phyloP scores from a whole-genome alignment of 2,797 vertebrate genomes.

The Catamblyrhynchus diadema region DNA sequence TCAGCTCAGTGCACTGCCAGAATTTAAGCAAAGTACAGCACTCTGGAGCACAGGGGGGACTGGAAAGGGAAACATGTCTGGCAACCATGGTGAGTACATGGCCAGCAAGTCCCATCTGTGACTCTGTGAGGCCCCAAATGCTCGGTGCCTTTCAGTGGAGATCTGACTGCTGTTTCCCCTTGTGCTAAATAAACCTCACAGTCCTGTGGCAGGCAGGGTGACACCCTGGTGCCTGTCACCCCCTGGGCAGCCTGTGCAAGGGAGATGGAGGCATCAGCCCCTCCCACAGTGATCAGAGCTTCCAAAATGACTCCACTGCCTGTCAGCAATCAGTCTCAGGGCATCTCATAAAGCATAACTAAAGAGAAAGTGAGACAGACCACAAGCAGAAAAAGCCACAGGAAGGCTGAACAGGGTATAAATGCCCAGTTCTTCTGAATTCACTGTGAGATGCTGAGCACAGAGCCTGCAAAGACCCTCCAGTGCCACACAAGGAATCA shows the following conservation, averaged over 20 bases:
- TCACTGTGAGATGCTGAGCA: background rate
- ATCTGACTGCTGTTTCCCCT: background rate
- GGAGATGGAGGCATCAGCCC: background rate
- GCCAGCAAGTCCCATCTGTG: background rate
- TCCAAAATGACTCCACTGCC: fast-evolving
- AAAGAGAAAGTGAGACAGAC: background rate
- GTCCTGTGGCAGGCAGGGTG: background rate
- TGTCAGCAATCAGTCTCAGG: background rate
- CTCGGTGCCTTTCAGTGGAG: background rate
- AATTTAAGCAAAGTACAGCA: background rate
- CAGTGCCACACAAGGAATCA: background rate
- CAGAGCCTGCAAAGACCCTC: background rate
- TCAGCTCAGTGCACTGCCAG: background rate
- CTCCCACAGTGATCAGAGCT: background rate
- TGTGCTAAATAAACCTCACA: background rate
- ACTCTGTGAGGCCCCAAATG: fast-evolving
- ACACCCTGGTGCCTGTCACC: background rate
- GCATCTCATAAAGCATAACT: background rate
- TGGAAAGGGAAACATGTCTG: background rate
- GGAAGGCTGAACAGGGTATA: background rate
- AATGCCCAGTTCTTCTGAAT: background rate
- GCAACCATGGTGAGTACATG: fast-evolving
- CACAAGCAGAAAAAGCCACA: background rate
- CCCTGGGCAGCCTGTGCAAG: background rate
- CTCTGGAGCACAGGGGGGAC: background rate